A percentile compares a stretch with the other conserved stretches of the same genome.
Evolutionary conservation across 35 echinoderm and acorn worm genomes (phyloP).

Genomic region (Hemicentrotus pulcherrimus): DNA sequence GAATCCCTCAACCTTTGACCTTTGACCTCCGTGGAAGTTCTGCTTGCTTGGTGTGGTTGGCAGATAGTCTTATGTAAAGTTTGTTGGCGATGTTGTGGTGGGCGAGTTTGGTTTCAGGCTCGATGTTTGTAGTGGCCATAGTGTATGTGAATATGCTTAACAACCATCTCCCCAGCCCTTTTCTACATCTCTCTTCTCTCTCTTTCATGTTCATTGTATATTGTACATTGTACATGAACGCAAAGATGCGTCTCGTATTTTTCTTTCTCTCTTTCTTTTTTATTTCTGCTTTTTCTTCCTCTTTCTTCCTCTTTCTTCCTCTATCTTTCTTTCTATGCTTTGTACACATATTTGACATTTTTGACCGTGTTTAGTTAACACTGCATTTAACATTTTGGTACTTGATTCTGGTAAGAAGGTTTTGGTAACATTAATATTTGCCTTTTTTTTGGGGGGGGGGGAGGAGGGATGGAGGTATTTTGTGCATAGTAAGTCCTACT

Average conservation of each 20-base stretch:
- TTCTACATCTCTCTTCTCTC: neutral
- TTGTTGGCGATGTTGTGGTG: neutral
- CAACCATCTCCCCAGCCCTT: neutral
- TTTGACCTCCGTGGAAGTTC: slow-evolving; percentile 17
- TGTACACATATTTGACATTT: neutral
- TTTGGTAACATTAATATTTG: too few relatives aligned
- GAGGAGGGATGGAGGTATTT: too few relatives aligned
- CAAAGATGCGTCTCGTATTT: neutral
- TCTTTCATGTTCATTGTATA: neutral
- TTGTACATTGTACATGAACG: neutral
- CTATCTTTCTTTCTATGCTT: too few relatives aligned
- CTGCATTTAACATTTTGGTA: neutral
- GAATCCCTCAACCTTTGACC: slow-evolving; percentile 36
- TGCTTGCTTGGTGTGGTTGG: slow-evolving; percentile 19
- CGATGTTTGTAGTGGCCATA: neutral
- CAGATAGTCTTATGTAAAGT: neutral
- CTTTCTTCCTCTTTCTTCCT: too few relatives aligned
- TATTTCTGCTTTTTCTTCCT: too few relatives aligned
- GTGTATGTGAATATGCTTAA: neutral
- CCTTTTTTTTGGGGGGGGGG: too few relatives aligned
- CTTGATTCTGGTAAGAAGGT: neutral
- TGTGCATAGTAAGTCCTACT: too few relatives aligned
- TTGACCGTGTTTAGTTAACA: neutral
- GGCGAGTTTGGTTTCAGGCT: neutral
- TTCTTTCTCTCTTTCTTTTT: neutral